phyloP scores from a whole-genome alignment of 2,888 invertebrate species.

The Cylindroiulus punctatus region DNA sequence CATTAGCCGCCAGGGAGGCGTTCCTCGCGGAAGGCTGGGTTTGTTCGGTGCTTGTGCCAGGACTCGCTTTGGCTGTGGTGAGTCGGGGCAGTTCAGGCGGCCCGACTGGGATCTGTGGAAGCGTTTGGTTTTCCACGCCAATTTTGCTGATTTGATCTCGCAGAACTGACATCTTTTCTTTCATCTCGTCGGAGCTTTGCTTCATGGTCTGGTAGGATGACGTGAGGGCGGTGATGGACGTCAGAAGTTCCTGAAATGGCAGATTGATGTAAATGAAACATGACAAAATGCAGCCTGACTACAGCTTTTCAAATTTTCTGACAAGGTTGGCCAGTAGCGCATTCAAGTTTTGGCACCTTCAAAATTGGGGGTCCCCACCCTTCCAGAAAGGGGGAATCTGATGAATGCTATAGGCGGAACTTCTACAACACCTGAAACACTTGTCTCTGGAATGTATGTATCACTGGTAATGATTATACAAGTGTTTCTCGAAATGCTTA shows the following conservation, averaged over 20 bases:
- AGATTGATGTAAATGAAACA: not conserved
- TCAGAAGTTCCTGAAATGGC: not conserved
- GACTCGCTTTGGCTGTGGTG: not conserved
- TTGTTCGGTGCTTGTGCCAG: not conserved
- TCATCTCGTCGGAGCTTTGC: not conserved
- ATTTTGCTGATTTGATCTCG: constrained; percentile 52
- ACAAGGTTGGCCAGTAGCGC: no score
- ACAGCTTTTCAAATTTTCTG: no score
- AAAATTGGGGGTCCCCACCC: no score
- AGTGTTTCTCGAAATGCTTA: no score
- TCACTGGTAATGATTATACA: no score
- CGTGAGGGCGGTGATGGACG: not conserved
- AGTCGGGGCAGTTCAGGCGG: not conserved
- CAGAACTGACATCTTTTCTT: not conserved
- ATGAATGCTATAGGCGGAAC: no score
- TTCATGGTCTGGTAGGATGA: not conserved
- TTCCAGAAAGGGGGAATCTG: no score
- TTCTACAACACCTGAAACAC: no score
- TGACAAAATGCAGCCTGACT: no score
- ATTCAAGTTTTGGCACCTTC: no score
- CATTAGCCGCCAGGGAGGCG: not conserved
- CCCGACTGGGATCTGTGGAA: not conserved
- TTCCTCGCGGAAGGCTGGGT: not conserved
- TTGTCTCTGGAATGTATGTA: no score
- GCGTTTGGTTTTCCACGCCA: not conserved